These are phyloP conservation scores for Drosophila quadrilineata DNA, from an alignment of 1,140 invertebrate genomes.

Conservation along the genomic window DNA sequence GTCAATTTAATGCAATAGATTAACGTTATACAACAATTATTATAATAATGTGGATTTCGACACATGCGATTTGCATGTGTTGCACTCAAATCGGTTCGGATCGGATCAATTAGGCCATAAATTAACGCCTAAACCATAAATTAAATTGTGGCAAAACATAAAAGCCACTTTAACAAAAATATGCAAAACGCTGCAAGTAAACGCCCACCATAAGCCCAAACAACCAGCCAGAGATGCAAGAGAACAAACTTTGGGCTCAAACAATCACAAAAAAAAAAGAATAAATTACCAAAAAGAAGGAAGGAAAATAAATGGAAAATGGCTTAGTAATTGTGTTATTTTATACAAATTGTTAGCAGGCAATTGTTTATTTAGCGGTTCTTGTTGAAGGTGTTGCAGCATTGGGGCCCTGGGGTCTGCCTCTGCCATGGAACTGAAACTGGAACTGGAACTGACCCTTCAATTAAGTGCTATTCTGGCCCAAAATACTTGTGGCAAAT, in stretches of 20 bases:
- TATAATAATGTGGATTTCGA: conserved; percentile 39
- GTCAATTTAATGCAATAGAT: conserved; percentile 1
- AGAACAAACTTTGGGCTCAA: conserved; percentile 9
- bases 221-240: conserved; percentile 15
- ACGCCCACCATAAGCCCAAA: conserved; percentile 45
- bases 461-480: conserved; percentile 48
- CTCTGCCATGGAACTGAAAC: neutral
- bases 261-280: too few species aligned
- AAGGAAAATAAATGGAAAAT: conserved; percentile 23
- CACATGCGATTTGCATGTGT: conserved; percentile 57
- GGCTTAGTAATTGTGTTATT: conserved; percentile 52
- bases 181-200: conserved; percentile 55
- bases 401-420: conserved; percentile 16
- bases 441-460: conserved; percentile 21
- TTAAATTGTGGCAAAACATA: conserved; percentile 69
- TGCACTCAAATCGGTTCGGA: too few species aligned
- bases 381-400: neutral
- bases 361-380: conserved; percentile 52
- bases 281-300: neutral
- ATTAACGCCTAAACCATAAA: conserved; percentile 72
- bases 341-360: conserved; percentile 33
- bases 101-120: conserved; percentile 73
- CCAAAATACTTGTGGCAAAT: neutral
- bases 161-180: conserved; percentile 63
- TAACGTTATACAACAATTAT: conserved; percentile 34